Percentiles rank a stretch among this genome's conserved stretches.
Conservation (phyloP, 2,113 vertebrate genomes). For the Rhea americana region DNA sequence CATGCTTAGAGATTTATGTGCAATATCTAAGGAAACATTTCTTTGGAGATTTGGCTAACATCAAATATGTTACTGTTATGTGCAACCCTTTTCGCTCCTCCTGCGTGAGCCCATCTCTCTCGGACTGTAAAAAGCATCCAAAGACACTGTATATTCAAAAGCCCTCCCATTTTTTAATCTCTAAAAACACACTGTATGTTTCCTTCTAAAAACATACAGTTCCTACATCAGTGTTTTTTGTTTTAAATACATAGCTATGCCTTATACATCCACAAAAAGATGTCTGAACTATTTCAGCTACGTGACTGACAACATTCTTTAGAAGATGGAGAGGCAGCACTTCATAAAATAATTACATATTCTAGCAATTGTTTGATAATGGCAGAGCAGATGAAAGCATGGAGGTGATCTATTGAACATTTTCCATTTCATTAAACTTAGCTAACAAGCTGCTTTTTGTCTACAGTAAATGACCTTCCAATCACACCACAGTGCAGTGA, state of each 20-base stretch:
- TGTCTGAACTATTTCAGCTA: background rate
- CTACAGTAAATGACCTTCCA: background rate
- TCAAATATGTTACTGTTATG: background rate
- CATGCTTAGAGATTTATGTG: background rate
- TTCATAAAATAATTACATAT: background rate
- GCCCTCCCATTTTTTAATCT: background rate
- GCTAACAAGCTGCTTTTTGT: background rate
- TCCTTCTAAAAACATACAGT: background rate
- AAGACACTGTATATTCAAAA: background rate
- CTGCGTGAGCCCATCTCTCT: background rate
- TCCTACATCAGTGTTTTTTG: background rate
- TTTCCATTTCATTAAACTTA: background rate
- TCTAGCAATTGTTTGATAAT: background rate
- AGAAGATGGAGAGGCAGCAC: background rate
- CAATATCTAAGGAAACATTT: background rate
- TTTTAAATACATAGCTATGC: background rate
- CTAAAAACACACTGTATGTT: background rate
- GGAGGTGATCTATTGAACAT: background rate
- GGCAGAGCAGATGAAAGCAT: background rate
- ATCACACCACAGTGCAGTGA: background rate
- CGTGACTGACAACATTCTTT: background rate
- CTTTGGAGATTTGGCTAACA: constrained; percentile 1
- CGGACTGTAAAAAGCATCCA: background rate
- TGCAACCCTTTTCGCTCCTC: background rate
- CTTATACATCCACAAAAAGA: background rate